Percentiles rank a stretch among this genome's conserved stretches.
Conservation (phyloP, 2,888 invertebrate genomes). For the Pteria penguin region DNA sequence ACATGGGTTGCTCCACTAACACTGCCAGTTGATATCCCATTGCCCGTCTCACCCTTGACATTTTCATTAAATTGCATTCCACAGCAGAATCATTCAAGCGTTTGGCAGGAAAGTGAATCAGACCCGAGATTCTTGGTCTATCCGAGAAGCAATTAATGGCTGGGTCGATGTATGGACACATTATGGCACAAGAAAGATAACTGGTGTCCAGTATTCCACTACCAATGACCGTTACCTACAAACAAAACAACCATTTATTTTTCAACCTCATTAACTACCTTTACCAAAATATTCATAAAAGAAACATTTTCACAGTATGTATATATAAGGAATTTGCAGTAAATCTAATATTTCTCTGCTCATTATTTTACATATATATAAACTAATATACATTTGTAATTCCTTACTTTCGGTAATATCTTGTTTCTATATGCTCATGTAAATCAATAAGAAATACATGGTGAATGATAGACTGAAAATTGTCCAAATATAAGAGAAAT, state of each 20-base stretch:
- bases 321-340: no score
- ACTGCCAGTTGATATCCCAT: slow-evolving; percentile 20
- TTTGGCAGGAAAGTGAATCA: slow-evolving; percentile 18
- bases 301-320: no score
- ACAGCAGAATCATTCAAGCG: slow-evolving; percentile 7
- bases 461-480: no score
- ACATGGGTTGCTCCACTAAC: slow-evolving; percentile 9
- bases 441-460: no score
- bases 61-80: slow-evolving; percentile 17
- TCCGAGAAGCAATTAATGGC: slow-evolving; percentile 23
- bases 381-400: no score
- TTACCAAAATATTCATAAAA: no score
- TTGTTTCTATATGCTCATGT: no score
- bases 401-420: no score
- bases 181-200: slow-evolving; percentile 21
- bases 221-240: slow-evolving; percentile 19
- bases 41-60: slow-evolving; percentile 13
- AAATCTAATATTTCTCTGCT: no score
- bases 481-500: no score
- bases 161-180: slow-evolving; percentile 12
- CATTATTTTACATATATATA: no score
- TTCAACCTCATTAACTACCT: no score
- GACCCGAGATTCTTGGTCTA: not conserved
- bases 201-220: slow-evolving; percentile 2
- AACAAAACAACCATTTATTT: not conserved